phyloP scores from a whole-genome alignment of 2,113 vertebrate genomes.

The Apus apus region DNA sequence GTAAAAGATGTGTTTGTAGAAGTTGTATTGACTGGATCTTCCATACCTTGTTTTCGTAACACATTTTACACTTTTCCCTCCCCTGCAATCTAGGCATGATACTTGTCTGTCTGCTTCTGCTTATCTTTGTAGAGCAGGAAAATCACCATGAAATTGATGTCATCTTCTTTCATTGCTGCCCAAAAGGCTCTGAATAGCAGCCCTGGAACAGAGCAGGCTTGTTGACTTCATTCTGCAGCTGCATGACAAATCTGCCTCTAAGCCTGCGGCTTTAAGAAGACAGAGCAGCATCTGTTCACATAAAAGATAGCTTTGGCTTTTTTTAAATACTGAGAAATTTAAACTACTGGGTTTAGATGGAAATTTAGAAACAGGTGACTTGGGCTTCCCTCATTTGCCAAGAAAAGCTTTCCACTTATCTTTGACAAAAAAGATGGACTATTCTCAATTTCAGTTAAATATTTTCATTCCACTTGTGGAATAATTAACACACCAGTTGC shows the following conservation, averaged over 20 bases:
- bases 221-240: conserved; percentile 61
- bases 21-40: not conserved
- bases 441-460: not conserved
- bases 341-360: not conserved
- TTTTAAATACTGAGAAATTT: not conserved
- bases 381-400: not conserved
- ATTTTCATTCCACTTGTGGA: not conserved
- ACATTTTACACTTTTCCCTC: not conserved
- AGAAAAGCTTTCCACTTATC: not conserved
- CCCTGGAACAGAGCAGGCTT: conserved; percentile 33
- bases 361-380: conserved; percentile 18
- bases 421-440: not conserved
- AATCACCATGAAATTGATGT: conserved; percentile 40
- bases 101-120: not conserved
- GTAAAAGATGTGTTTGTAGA: not conserved
- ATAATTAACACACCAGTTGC: not conserved
- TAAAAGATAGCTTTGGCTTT: conserved; percentile 39
- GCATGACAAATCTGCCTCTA: conserved; percentile 48
- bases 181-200: conserved; percentile 49
- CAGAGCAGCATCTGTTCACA: conserved; percentile 37
- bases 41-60: not conserved
- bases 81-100: not conserved
- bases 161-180: conserved; percentile 34
- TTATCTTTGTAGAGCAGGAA: not conserved
- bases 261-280: conserved; percentile 34